phyloP scores from a whole-genome alignment of 2,797 vertebrate genomes.

The Crenuchus spilurus region DNA sequence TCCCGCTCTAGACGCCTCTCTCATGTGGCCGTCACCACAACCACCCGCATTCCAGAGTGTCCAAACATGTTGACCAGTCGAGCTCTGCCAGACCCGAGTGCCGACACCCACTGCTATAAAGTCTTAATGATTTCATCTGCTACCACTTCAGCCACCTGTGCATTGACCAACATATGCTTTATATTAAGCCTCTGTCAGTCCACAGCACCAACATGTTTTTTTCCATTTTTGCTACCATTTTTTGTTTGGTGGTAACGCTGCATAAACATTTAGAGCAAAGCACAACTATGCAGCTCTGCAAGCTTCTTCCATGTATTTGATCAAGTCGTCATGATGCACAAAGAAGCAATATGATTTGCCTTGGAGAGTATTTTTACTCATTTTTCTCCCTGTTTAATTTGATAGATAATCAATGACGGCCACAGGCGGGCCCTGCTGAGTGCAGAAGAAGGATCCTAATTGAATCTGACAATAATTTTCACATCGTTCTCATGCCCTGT shows the following conservation, averaged over 20 bases:
- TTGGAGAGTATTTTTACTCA: slow-evolving; percentile 48
- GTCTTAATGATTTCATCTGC: slow-evolving; percentile 79
- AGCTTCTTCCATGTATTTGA: slow-evolving; percentile 1
- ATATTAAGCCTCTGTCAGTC: slow-evolving; percentile 25
- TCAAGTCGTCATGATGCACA: background rate
- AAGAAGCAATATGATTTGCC: slow-evolving; percentile 23
- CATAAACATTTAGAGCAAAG: background rate
- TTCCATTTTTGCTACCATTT: slow-evolving; percentile 6
- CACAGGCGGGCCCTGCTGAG: slow-evolving; percentile 78
- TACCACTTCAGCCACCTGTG: slow-evolving; percentile 79
- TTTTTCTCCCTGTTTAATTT: slow-evolving; percentile 68
- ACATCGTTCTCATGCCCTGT: slow-evolving; percentile 83
- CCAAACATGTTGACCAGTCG: slow-evolving; percentile 83
- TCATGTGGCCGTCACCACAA: slow-evolving; percentile 78
- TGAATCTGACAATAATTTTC: slow-evolving; percentile 88
- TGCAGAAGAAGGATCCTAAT: slow-evolving; percentile 82
- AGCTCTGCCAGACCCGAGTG: slow-evolving; percentile 77
- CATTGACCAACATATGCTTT: slow-evolving; percentile 41
- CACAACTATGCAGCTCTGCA: slow-evolving; percentile 3
- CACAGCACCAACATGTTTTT: slow-evolving; percentile 19
- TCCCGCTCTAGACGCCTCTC: slow-evolving; percentile 66
- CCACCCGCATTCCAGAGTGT: slow-evolving; percentile 77
- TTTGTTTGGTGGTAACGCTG: slow-evolving; percentile 18
- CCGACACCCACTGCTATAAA: slow-evolving; percentile 71
- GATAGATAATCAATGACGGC: slow-evolving; percentile 83